These are phyloP conservation scores for Ormyrus nitidulus DNA, from an alignment of 2,888 invertebrate species.

Conservation along the genomic window DNA sequence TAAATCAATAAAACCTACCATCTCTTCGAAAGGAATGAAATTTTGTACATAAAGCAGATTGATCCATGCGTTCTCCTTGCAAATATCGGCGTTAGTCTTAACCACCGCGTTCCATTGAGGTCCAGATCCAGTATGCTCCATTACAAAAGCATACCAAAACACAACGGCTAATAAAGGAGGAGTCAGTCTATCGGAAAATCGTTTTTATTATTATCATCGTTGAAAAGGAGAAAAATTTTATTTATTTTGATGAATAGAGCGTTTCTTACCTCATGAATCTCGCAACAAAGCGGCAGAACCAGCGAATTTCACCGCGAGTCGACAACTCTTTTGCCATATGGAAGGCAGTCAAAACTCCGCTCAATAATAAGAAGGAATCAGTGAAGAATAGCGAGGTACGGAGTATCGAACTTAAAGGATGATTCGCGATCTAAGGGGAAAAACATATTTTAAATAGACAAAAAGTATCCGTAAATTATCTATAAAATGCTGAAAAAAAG, in stretches of 20 bases:
- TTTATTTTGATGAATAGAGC: conserved; percentile 31
- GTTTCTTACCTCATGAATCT: conserved; percentile 79
- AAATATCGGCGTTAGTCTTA: conserved; percentile 80
- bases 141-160: conserved; percentile 82
- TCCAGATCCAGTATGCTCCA: conserved; percentile 81
- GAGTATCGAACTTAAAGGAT: conserved; percentile 79
- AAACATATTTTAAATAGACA: too few relatives aligned
- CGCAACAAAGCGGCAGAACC: conserved; percentile 78
- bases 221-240: conserved; percentile 13
- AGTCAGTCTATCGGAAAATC: conserved; percentile 77
- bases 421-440: conserved; percentile 77
- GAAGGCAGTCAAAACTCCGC: conserved; percentile 81
- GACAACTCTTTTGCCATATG: conserved; percentile 79
- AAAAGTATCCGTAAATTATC: too few relatives aligned
- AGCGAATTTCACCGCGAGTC: conserved; percentile 77
- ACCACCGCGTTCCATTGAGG: conserved; percentile 83
- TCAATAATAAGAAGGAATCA: conserved; percentile 82
- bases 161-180: conserved; percentile 81
- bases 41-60: conserved; percentile 83
- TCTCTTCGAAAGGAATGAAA: conserved; percentile 82
- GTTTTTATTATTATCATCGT: conserved; percentile 6
- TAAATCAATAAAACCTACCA: conserved; percentile 76
- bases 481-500: too few relatives aligned
- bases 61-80: conserved; percentile 83
- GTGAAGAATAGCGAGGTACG: conserved; percentile 82